Evolutionary conservation across 2,888 invertebrate genomes (phyloP), one percentile per base, ranked within the genome.

Genomic region (Galerucella pusilla): DNA sequence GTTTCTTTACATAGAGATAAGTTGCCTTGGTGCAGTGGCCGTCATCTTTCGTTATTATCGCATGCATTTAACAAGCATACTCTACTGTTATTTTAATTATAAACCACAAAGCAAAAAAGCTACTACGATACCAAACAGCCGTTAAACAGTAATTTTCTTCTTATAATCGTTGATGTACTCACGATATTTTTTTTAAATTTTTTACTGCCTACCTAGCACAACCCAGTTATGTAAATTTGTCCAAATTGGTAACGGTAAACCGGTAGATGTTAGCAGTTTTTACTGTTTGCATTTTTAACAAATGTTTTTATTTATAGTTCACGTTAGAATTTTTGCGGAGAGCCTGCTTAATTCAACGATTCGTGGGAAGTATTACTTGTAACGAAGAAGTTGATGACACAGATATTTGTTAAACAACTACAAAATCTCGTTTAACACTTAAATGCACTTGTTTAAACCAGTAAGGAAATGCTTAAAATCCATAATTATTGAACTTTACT

Each of bases 181-280:
- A 16, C 10, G 7, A 11, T 57, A 54, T 54, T 54, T 16, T 54
- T 16, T 57, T 57, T 9, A 9, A 16, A 10, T 20, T 10, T 57
- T 57, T 20, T 20, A 9, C n/a, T 54, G 6, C 14, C n/a, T 54
- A 54, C n/a, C 14, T 20, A 52, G 46, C 12, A 66, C 49, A 49
- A 52, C 66, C 66, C 20, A 16, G 20, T 61, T 60, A 64, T 63
- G 70, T 64, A 71, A 54, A 63, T 69, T 69, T 64, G n/a, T 64
- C 46, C 61, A 49, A 61, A 61, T 71, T 35, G 25, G 52, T 68
- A 63, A 73, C 68, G 60, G 35, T 73, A 68, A 52, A 52, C 52
- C 74, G 68, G 61, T 35, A 12, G 46, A 49, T 46, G 59, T 68
- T 20, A 73, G 71, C 28, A 73, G 75, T 72, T 76, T 81, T 81